A percentile compares a stretch with the other conserved stretches of the same genome.
phyloP scores from a whole-genome alignment of 2,113 vertebrate genomes.

The Elgaria multicarinata region DNA sequence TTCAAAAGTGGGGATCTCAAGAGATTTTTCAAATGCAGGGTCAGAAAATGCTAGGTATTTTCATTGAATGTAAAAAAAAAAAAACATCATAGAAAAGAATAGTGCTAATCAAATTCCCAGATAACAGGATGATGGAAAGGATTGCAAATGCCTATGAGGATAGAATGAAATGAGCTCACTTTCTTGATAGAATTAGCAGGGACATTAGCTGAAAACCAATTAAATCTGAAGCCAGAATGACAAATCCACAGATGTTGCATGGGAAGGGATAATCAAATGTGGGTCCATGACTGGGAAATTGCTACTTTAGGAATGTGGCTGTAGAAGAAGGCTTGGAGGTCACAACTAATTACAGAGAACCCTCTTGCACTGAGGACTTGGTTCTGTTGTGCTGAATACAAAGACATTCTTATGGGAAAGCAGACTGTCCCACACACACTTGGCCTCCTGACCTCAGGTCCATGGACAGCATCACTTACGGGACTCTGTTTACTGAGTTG shows the following conservation, averaged over 20 bases:
- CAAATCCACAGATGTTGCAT: not conserved
- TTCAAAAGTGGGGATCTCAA: not conserved
- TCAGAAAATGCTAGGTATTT: not conserved
- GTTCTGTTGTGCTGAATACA: not conserved
- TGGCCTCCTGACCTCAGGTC: no score
- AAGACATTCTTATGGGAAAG: not conserved
- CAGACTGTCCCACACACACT: no score
- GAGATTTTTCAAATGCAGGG: not conserved
- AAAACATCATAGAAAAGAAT: not conserved
- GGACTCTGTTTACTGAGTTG: no score
- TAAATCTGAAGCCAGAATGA: not conserved
- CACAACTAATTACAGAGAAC: not conserved
- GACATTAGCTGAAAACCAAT: not conserved
- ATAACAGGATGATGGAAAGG: not conserved
- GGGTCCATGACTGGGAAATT: not conserved
- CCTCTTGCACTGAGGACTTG: not conserved
- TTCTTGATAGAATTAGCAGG: not conserved
- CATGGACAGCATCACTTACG: no score
- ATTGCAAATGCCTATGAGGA: not conserved
- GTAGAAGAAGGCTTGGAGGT: not conserved
- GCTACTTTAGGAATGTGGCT: not conserved
- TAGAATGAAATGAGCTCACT: not conserved
- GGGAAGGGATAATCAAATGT: not conserved
- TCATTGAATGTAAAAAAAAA: not conserved
- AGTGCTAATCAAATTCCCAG: not conserved